phyloP scores from a whole-genome alignment of 1,140 invertebrate species.

The Drosophila subpulchrella region DNA sequence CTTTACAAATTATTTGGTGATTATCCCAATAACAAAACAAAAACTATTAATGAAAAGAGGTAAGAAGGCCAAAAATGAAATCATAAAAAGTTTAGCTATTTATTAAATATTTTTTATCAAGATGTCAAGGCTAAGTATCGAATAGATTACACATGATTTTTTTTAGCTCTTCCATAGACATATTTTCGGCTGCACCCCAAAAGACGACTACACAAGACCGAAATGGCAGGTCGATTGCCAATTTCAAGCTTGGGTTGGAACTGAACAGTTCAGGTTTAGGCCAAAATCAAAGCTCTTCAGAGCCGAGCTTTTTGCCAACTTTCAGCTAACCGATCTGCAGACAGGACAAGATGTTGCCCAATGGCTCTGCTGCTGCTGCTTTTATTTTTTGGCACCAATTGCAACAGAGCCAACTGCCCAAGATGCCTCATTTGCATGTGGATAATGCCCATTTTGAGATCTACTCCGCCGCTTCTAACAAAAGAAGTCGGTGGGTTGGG shows the following conservation, averaged over 20 bases:
- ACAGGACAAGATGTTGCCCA: conserved; percentile 33
- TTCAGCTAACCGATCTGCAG: conserved; percentile 11
- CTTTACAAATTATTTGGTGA: too few relatives aligned
- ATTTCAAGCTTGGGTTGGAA: background rate
- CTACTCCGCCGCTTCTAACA: conserved; percentile 49
- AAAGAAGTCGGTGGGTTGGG: conserved; percentile 29
- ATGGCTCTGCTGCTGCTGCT: background rate
- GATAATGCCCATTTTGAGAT: conserved; percentile 55
- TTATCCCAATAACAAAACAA: too few relatives aligned
- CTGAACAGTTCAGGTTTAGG: conserved; percentile 2
- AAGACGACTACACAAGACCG: conserved; percentile 27
- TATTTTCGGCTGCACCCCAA: conserved; percentile 27
- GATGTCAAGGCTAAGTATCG: too few relatives aligned
- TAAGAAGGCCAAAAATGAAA: too few relatives aligned
- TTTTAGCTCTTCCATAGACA: conserved; percentile 7
- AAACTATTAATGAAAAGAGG: too few relatives aligned
- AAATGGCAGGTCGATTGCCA: conserved; percentile 3
- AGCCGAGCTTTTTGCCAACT: conserved; percentile 12
- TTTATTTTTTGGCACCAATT: conserved; percentile 25
- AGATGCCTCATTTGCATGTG: conserved; percentile 55
- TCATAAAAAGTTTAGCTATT: background rate
- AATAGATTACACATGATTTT: background rate
- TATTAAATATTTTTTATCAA: background rate
- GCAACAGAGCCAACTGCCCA: conserved; percentile 26
- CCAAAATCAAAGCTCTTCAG: conserved; percentile 32